Evolutionary conservation across 2,888 invertebrate genomes (phyloP).

Genomic region (Phania funesta): DNA sequence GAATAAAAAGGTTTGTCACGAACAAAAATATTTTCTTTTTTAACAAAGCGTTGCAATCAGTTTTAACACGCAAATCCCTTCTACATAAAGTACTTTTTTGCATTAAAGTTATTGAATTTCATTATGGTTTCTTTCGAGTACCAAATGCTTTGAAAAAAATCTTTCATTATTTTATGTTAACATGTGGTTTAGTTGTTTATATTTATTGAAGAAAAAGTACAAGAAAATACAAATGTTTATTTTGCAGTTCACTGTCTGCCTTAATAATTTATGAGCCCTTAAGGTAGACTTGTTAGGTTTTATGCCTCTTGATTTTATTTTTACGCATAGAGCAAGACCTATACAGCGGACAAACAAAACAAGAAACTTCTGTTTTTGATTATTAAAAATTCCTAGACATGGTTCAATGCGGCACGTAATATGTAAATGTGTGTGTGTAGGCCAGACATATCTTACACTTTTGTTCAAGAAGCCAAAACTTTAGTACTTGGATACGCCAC

Average conservation of each 20-base stretch:
- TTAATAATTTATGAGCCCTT: slow-evolving; percentile 64
- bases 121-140: too few species aligned
- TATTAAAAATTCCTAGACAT: slow-evolving; percentile 51
- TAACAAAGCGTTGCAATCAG: too few species aligned
- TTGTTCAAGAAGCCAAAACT: neutral
- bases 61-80: too few species aligned
- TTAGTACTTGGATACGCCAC: slow-evolving; percentile 15
- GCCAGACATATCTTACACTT: slow-evolving; percentile 49
- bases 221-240: slow-evolving; percentile 5
- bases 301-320: slow-evolving; percentile 24
- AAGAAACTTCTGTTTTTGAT: slow-evolving; percentile 50
- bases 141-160: too few species aligned
- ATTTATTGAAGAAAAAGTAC: neutral
- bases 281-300: slow-evolving; percentile 42
- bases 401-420: slow-evolving; percentile 38
- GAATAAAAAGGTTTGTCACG: too few species aligned
- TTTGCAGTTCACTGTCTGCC: slow-evolving; percentile 32
- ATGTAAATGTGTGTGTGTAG: neutral
- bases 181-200: neutral
- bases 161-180: slow-evolving; percentile 13
- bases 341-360: neutral
- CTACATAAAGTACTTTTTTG: too few species aligned
- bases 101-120: too few species aligned
- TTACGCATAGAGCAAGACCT: slow-evolving; percentile 30
- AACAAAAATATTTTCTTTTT: too few species aligned